Conservation (phyloP, 1,140 invertebrate species). For the Brachionus calyciflorus region DNA sequence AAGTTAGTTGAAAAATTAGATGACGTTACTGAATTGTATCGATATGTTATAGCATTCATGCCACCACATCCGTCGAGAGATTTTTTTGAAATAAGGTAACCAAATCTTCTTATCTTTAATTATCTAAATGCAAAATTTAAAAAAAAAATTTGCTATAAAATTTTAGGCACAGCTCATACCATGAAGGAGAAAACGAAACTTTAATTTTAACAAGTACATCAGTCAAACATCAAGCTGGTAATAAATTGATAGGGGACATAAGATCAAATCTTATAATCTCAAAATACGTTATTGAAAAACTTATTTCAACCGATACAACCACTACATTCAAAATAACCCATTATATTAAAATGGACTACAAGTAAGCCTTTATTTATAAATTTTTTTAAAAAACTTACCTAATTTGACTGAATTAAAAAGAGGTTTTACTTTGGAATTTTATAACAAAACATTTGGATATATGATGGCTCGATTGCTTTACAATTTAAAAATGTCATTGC, state of each 20-base stretch:
- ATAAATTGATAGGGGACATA: slow-evolving; percentile 21
- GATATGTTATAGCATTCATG: slow-evolving; percentile 77
- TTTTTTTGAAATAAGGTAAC: slow-evolving; percentile 81
- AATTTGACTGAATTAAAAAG: not conserved
- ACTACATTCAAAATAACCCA: slow-evolving; percentile 37
- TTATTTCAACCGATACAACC: slow-evolving; percentile 9
- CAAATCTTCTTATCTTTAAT: too few relatives aligned
- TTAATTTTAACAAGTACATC: slow-evolving; percentile 22
- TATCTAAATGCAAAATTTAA: not conserved
- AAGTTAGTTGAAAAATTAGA: slow-evolving; percentile 77
- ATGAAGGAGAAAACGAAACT: not conserved
- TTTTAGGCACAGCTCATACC: not conserved
- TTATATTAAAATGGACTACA: slow-evolving; percentile 37
- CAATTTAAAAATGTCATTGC: slow-evolving; percentile 28
- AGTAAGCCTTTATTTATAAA: not conserved
- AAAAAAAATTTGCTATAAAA: not conserved
- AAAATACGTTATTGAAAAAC: slow-evolving; percentile 33
- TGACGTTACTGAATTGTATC: slow-evolving; percentile 80
- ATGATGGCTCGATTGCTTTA: slow-evolving; percentile 36
- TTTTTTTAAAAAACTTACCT: too few relatives aligned
- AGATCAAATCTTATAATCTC: slow-evolving; percentile 33
- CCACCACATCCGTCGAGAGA: slow-evolving; percentile 76
- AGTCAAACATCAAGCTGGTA: slow-evolving; percentile 39
- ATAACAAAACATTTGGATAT: slow-evolving; percentile 38
- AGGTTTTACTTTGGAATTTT: slow-evolving; percentile 32